Evolutionary conservation across 2,888 invertebrate species (phyloP), one percentile per base, ranked within the genome.

Genomic region (Agrotis exclamationis): DNA sequence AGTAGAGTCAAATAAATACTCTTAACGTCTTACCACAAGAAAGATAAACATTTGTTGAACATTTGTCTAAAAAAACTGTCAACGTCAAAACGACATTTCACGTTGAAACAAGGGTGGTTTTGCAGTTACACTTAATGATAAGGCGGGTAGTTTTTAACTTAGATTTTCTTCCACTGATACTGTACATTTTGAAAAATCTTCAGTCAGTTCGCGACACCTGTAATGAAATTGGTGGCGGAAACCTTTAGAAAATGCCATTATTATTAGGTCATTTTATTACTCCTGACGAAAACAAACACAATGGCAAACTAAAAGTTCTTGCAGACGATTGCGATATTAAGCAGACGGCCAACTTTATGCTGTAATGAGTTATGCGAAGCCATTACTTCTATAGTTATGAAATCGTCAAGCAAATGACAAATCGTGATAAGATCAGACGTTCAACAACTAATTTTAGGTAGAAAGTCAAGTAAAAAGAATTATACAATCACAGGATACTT

Each of bases 401-500:
- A 79, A 66, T 56, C 64, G 13, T 53, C 18, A 45, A 3, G 22
- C 33, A 67, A 63, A 66, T 73, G 60, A 73, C 60, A 47, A 63
- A 70, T 58, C 33, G 58, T 57, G 62, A 47, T 65, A 48, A 63
- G 63, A 60, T n/a, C 66, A 56, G 28, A 48, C 18, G n/a, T 47
- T 56, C 1, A 14, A 50, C 24, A 62, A 64, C 45, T 62, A 50
- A 59, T 70, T 69, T 53, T 45, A 68, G 20, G 16, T 71, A 79
- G 80, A 82, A 82, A 82, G 77, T 64, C 20, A 51, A 44, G 20
- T 66, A 60, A 67, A 80, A 69, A 78, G 20, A 70, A 77, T 81
- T 72, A 79, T 76, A 72, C 72, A 83, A 83, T 66, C 58, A 28
- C 67, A 76, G 81, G 79, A 76, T 74, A 63, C 59, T 39, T 47